Base-by-base conservation (phyloP, 1,140 invertebrate genomes). In the Pantala flavescens region DNA sequence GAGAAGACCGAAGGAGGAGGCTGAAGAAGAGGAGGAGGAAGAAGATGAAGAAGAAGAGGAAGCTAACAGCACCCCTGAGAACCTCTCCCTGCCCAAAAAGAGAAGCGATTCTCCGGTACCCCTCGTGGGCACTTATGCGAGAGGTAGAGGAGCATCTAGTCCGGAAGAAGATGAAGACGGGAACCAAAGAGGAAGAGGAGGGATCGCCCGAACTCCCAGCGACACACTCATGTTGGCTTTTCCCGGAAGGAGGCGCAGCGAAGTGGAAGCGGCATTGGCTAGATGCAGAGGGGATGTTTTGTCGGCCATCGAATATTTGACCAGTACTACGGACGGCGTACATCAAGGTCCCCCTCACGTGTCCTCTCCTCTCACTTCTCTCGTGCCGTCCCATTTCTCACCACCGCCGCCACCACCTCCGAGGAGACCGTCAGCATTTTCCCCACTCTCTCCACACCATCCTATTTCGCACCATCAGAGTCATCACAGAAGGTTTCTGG, bases 231-330 rank as follows among this genome's bases (percentile, higher is more conserved):
- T 90, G 72, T 83, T 89, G 70, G 93, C 97, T 0, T 97, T 97
- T 81, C 95, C 95, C 0, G 89, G 90, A 76, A 89, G 92, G 78
- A 89, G 93, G 78, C 86, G 93, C 28, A 88, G 87, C 24, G 92
- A 96, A 76, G 91, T 97, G 0, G 94, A 96, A 81, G 87, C 90
- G 9, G 87, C 94, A 71, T 84, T 97, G 2, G 86, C 88, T 74
- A 84, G 87, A 75, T 88, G 84, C 84, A 89, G 83, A 85, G 93
- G 94, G 0, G 94, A 97, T 80, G 91, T 96, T 0, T 88, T 96
- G 0, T 90, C 93, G 78, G 93, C 94, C 0, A 96, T 97, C 87
- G 94, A 97, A 80, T 88, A 92, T 71, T 88, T 95, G 86, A 85
- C 94, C 19, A 89, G 89, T 78, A 89, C 89, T 63, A 85, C 86